Evolutionary conservation across 2,888 invertebrate genomes (phyloP), one percentile per base, ranked within the genome.

Genomic region (Oscheius sp.): DNA sequence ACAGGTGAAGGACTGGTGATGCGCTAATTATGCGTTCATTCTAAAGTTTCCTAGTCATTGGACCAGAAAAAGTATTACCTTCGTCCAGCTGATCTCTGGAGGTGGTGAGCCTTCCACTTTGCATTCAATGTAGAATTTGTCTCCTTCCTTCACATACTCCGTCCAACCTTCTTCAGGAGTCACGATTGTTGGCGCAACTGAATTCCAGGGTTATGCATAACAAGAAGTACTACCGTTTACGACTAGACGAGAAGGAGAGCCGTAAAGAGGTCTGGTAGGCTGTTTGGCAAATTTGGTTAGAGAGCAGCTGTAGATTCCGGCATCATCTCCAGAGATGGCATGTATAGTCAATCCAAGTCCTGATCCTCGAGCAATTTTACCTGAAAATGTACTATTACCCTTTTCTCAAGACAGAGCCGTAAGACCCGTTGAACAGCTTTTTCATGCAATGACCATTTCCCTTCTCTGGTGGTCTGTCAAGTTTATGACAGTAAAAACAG

Each of bases 321-420:
- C 85, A 75, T 88, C 88, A 1, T 74, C 59, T 21, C 76, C 66
- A 3, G 68, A 55, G 7, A 88, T 79, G 4, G 84, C 74, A 65
- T 87, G 86, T 32, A 88, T 83, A 0, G 86, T 88, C 53, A 88
- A 72, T n/a, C 84, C 85, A n/a, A 87, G 79, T 57, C 76, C 74
- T 29, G 78, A 75, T 32, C 80, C 85, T 35, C 86, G 80, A 66
- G 82, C 84, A 35, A 88, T 75, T 29, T 88, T 79, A 10, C 87
- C 88, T 88, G 79, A 68, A 85, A 81, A 32, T 42, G 7, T 42
- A 7, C 42, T 42, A 21, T 21, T 21, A 21, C 21, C 21, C 21
- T 33, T 13, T 35, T 57, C 50, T 42, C 42, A 42, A 7, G 7
- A 5, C 42, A 42, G 42, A 42, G 42, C 42, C 4, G 42, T 7